Evolutionary conservation across 2,113 vertebrate genomes (phyloP).

Genomic region (Bostrychus sinensis): DNA sequence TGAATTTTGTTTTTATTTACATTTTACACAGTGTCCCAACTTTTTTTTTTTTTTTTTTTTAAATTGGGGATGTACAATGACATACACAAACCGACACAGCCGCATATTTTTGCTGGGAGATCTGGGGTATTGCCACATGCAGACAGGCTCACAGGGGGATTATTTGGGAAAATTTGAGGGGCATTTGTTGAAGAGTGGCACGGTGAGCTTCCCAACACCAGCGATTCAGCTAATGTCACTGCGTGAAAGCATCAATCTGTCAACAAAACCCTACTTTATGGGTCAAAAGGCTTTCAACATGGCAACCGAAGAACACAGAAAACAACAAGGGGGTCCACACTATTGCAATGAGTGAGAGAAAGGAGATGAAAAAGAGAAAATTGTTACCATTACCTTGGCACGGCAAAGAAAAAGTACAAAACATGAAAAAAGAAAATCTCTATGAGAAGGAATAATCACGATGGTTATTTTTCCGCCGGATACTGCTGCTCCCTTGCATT

Average conservation of each 20-base stretch:
- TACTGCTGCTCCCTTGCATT: constrained; percentile 57
- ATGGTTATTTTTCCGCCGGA: constrained; percentile 67
- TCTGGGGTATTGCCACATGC: constrained; percentile 49
- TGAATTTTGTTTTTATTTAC: too few relatives aligned
- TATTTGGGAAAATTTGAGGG: constrained; percentile 80
- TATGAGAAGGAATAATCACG: constrained; percentile 71
- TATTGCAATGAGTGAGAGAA: constrained; percentile 58
- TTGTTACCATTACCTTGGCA: constrained; percentile 76
- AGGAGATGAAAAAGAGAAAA: constrained; percentile 71
- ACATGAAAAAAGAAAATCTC: constrained; percentile 46
- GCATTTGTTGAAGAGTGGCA: constrained; percentile 77
- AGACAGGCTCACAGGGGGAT: constrained; percentile 70
- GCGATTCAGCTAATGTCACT: constrained; percentile 79
- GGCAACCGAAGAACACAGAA: constrained; percentile 38
- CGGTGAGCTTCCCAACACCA: constrained; percentile 58
- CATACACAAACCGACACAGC: constrained; percentile 51
- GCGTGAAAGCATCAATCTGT: constrained; percentile 80
- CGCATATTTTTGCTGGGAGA: constrained; percentile 55
- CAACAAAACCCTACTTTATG: constrained; percentile 79
- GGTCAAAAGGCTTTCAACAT: constrained; percentile 79
- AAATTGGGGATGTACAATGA: constrained; percentile 49
- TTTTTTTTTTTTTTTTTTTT: too few relatives aligned
- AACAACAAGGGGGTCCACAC: constrained; percentile 39
- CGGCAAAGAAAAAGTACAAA: constrained; percentile 53
- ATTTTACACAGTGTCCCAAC: too few relatives aligned